These are phyloP conservation scores for Neoscelio sp. DNA, from an alignment of 2,888 invertebrate genomes.

Conservation along the genomic window DNA sequence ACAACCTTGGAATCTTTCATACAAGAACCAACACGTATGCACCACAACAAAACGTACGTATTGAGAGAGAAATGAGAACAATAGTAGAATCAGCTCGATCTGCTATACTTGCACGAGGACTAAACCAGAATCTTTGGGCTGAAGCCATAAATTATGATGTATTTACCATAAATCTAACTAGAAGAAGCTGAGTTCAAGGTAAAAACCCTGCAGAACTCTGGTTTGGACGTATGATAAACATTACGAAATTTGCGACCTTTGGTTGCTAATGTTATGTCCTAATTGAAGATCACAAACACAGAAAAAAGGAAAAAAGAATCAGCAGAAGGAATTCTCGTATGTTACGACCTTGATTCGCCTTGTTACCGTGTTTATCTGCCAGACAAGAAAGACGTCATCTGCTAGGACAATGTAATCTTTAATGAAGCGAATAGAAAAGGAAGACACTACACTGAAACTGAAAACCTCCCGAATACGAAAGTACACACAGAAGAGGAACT, in stretches of 20 bases:
- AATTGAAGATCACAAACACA: neutral
- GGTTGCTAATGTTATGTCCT: neutral
- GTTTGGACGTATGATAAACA: neutral
- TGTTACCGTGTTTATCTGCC: conserved; percentile 62
- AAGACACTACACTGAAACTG: no score
- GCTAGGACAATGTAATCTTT: conserved; percentile 66
- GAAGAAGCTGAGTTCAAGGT: neutral
- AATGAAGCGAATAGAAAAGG: conserved; percentile 37
- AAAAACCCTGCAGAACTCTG: neutral
- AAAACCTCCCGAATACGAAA: conserved; percentile 31
- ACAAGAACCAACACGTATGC: no score
- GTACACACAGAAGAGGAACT: neutral
- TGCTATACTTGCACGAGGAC: neutral
- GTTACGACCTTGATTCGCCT: conserved; percentile 69
- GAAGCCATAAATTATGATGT: neutral
- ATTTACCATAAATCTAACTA: neutral
- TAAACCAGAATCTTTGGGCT: neutral
- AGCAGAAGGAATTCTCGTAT: conserved; percentile 57
- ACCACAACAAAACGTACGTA: no score
- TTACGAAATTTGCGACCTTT: neutral
- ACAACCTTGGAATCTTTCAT: no score
- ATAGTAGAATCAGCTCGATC: neutral
- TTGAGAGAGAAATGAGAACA: no score
- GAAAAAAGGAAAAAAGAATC: neutral
- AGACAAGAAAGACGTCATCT: conserved; percentile 61